Conservation (phyloP, 2,797 vertebrate genomes). For the Melanogrammus aeglefinus region DNA sequence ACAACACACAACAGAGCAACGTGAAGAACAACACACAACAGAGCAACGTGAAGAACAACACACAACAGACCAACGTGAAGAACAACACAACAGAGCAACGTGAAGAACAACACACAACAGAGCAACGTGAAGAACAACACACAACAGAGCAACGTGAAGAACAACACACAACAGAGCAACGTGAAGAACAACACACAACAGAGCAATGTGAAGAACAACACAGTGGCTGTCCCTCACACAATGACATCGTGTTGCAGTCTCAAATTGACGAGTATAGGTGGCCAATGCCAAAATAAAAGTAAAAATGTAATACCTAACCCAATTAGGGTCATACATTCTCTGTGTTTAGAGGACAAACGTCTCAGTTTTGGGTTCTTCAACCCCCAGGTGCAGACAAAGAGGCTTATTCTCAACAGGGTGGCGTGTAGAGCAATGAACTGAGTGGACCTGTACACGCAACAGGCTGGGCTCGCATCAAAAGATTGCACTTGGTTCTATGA, state of each 20-base stretch:
- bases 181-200: not conserved
- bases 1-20: too few relatives aligned
- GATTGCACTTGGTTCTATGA: too few relatives aligned
- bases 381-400: not conserved
- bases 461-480: too few relatives aligned
- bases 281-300: not conserved
- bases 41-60: too few relatives aligned
- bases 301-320: not conserved
- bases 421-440: too few relatives aligned
- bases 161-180: not conserved
- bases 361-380: not conserved
- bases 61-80: not conserved
- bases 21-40: too few relatives aligned
- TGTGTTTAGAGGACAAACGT: not conserved
- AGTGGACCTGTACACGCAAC: conserved; percentile 61
- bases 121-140: not conserved
- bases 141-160: not conserved
- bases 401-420: not conserved
- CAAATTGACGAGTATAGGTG: not conserved
- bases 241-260: not conserved
- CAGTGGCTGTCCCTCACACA: not conserved
- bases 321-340: not conserved
- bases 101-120: not conserved
- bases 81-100: not conserved
- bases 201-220: not conserved